Conservation (phyloP, 2,113 vertebrate genomes). For the Fulmarus glacialis region DNA sequence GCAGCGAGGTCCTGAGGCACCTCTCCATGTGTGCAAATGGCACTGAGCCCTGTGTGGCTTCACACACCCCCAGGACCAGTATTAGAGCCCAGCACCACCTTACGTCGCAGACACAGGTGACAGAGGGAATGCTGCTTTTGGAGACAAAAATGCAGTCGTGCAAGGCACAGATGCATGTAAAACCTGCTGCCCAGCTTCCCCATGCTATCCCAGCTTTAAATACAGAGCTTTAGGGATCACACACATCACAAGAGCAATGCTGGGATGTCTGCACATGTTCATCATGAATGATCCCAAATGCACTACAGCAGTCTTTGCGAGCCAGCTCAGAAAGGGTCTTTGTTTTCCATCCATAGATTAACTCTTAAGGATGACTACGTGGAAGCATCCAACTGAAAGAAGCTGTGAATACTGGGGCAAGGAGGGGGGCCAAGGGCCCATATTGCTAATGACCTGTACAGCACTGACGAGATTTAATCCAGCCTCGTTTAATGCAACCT, state of each 20-base stretch:
- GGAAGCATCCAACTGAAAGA: neutral
- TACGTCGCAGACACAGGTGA: neutral
- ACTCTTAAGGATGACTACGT: neutral
- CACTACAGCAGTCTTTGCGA: accelerated
- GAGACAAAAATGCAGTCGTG: neutral
- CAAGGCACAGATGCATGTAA: neutral
- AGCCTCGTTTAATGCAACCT: neutral
- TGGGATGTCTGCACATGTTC: neutral
- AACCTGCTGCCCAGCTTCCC: neutral
- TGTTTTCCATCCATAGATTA: neutral
- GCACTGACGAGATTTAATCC: neutral
- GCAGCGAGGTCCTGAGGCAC: neutral
- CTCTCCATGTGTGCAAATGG: neutral
- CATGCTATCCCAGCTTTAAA: neutral
- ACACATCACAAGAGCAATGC: too few relatives aligned
- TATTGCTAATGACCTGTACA: neutral
- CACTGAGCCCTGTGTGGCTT: neutral
- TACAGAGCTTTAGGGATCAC: neutral
- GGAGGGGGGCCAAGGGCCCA: neutral
- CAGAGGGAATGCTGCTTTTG: neutral
- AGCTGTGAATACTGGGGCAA: neutral
- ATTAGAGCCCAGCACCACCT: neutral
- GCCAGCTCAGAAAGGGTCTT: neutral
- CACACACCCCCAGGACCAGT: neutral
- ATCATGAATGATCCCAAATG: neutral